Conservation (phyloP, 1,140 invertebrate genomes). For the Lamellibrachia luymesi region DNA sequence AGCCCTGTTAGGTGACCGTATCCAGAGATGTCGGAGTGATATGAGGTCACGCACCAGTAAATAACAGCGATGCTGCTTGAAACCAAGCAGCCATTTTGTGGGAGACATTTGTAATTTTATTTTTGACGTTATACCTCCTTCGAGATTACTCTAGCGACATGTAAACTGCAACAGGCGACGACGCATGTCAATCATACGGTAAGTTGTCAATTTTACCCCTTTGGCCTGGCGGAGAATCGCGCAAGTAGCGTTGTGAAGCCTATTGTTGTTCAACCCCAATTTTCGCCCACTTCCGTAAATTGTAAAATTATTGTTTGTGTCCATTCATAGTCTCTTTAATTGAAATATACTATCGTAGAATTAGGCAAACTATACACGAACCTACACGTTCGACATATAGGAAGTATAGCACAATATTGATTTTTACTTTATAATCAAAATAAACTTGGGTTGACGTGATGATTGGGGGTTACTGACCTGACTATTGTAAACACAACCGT, state of each 20-base stretch:
- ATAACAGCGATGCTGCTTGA: constrained; percentile 1
- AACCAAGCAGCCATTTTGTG: neutral
- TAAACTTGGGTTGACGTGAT: neutral
- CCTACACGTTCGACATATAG: neutral
- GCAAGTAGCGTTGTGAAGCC: neutral
- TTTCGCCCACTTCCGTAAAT: neutral
- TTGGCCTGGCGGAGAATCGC: constrained; percentile 2
- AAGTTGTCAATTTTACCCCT: neutral
- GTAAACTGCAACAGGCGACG: neutral
- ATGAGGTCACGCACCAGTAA: constrained; percentile 3
- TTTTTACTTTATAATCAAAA: neutral
- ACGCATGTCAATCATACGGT: neutral
- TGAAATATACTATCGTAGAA: neutral
- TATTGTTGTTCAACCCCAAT: neutral
- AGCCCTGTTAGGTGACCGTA: neutral
- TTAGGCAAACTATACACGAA: neutral
- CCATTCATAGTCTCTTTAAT: neutral
- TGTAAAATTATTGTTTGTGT: neutral
- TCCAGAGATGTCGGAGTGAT: constrained; percentile 3
- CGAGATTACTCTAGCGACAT: neutral
- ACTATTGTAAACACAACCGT: neutral
- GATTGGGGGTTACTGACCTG: neutral
- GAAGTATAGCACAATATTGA: neutral
- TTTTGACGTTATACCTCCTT: neutral
- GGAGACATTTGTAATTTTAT: constrained; percentile 1